A percentile compares a stretch with the other conserved stretches of the same genome.
These are phyloP conservation scores for Leptinotarsa juncta DNA, from an alignment of 2,888 invertebrate genomes.

Conservation along the genomic window DNA sequence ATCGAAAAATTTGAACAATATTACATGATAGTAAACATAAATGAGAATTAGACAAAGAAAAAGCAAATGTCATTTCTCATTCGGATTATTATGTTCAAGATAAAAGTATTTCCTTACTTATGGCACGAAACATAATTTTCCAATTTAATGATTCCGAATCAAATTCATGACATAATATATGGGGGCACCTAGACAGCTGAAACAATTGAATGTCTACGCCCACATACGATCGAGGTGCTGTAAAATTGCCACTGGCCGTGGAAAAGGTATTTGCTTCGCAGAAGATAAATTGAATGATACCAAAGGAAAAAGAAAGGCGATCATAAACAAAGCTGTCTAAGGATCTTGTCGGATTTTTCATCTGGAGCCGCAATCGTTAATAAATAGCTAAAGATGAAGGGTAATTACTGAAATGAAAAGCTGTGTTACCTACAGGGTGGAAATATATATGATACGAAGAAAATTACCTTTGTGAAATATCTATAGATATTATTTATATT, in stretches of 20 bases:
- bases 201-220: constrained; percentile 36
- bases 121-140: background rate
- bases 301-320: constrained; percentile 2
- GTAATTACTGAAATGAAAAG: background rate
- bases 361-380: background rate
- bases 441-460: background rate
- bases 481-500: too few relatives aligned
- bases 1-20: too few relatives aligned
- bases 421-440: background rate
- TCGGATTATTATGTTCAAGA: too few relatives aligned
- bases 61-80: too few relatives aligned
- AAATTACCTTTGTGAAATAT: too few relatives aligned
- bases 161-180: constrained; percentile 28
- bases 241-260: constrained; percentile 23
- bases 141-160: constrained; percentile 23
- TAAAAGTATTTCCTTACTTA: too few relatives aligned
- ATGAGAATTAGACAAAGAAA: too few relatives aligned
- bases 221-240: constrained; percentile 25
- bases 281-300: constrained; percentile 32
- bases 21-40: too few relatives aligned
- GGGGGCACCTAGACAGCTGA: constrained; percentile 29
- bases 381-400: constrained; percentile 14
- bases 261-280: constrained; percentile 18
- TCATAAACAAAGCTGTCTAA: constrained; percentile 4
- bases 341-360: constrained; percentile 14